These are phyloP conservation scores for Zophobas atratus DNA, from an alignment of 1,140 invertebrate genomes.

Conservation along the genomic window DNA sequence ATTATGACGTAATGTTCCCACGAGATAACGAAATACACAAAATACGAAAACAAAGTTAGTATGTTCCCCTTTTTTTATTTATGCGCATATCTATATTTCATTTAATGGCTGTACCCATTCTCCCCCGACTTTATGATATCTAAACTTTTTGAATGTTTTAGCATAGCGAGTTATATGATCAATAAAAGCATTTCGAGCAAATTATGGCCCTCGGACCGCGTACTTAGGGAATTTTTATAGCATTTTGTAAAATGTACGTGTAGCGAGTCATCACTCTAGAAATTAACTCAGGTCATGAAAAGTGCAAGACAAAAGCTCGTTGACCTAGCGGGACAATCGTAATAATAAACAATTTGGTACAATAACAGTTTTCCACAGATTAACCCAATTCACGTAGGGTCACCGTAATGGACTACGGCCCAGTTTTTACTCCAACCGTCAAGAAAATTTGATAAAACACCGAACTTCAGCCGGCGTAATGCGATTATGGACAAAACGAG, in stretches of 20 bases:
- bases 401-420: slow-evolving; percentile 4
- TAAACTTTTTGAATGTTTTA: slow-evolving; percentile 48
- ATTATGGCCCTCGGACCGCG: slow-evolving; percentile 32
- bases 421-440: slow-evolving; percentile 16
- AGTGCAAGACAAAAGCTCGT: slow-evolving; percentile 28
- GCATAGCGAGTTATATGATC: slow-evolving; percentile 45
- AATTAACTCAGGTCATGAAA: not conserved
- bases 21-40: slow-evolving; percentile 38
- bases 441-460: slow-evolving; percentile 34
- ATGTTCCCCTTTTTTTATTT: slow-evolving; percentile 39
- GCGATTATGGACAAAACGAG: slow-evolving; percentile 22
- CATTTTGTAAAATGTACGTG: slow-evolving; percentile 18
- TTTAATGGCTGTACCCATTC: slow-evolving; percentile 45
- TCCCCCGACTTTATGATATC: slow-evolving; percentile 46
- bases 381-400: slow-evolving; percentile 46
- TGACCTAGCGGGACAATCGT: slow-evolving; percentile 13
- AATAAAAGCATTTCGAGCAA: slow-evolving; percentile 43
- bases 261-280: not conserved
- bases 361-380: slow-evolving; percentile 40
- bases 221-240: slow-evolving; percentile 19
- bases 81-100: slow-evolving; percentile 41
- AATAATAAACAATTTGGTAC: slow-evolving; percentile 29
- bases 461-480: slow-evolving; percentile 5
- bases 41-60: slow-evolving; percentile 39
- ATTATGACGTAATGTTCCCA: slow-evolving; percentile 37